Evolutionary conservation across 2,797 vertebrate genomes (phyloP).

Genomic region (Carcharodon carcharias): DNA sequence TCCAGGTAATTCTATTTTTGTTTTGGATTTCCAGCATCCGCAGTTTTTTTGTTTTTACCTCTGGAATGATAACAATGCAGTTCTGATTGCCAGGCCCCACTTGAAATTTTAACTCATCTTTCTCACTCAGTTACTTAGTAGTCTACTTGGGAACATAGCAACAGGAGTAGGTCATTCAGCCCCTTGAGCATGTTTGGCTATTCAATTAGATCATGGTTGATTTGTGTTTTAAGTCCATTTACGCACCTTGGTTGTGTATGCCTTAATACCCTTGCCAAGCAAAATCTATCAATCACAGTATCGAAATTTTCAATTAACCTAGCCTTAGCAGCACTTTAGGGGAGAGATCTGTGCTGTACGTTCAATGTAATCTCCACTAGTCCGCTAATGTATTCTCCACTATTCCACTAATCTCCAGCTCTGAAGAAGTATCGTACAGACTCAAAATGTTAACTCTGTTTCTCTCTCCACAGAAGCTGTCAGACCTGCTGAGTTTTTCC

Average conservation of each 20-base stretch:
- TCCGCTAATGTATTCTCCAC: background rate
- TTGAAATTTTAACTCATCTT: background rate
- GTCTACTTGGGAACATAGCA: background rate
- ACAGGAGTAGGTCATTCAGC: background rate
- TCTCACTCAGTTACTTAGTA: background rate
- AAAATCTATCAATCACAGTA: background rate
- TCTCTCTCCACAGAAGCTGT: too few relatives aligned
- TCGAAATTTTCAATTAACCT: background rate
- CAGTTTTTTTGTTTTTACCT: too few relatives aligned
- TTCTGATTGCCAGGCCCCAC: background rate
- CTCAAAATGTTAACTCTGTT: too few relatives aligned
- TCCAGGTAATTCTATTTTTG: too few relatives aligned
- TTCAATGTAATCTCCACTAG: too few relatives aligned
- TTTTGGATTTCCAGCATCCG: too few relatives aligned
- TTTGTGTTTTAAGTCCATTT: too few relatives aligned
- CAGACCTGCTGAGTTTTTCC: too few relatives aligned
- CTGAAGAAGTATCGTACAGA: too few relatives aligned
- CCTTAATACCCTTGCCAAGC: background rate
- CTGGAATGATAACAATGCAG: background rate
- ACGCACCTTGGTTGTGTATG: background rate
- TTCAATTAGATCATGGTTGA: background rate
- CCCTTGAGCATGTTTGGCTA: background rate
- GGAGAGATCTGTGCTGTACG: background rate
- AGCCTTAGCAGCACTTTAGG: background rate
- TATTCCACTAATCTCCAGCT: background rate